Conservation (phyloP, 2,113 vertebrate species). For the Scalopus aquaticus region DNA sequence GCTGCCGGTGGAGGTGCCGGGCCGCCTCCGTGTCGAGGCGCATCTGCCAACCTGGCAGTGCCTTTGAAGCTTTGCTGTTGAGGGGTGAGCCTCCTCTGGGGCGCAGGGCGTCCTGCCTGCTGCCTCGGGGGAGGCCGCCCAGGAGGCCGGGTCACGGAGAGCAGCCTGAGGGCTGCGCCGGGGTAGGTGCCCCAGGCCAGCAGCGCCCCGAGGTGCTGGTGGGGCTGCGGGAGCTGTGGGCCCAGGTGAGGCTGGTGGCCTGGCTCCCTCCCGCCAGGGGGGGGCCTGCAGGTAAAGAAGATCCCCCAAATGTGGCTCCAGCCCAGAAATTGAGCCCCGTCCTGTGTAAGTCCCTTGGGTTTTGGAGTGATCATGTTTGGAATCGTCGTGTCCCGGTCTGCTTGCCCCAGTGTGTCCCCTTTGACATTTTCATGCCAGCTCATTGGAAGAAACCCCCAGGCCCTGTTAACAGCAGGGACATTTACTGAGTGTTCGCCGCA, state of each 20-base stretch:
- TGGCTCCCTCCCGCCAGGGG: neutral
- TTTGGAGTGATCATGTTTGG: neutral
- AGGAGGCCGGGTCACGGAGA: neutral
- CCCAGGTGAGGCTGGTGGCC: neutral
- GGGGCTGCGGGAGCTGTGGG: neutral
- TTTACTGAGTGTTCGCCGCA: neutral
- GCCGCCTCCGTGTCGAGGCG: neutral
- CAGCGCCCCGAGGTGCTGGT: accelerated
- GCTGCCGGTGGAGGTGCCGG: neutral
- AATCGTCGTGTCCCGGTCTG: neutral
- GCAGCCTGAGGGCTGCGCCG: neutral
- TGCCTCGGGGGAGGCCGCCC: neutral
- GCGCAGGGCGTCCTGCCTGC: neutral
- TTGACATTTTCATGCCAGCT: neutral
- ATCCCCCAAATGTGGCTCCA: neutral
- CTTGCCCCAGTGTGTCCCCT: neutral
- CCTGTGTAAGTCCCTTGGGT: neutral
- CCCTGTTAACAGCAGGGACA: too few species aligned
- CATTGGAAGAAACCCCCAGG: neutral
- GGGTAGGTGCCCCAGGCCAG: accelerated
- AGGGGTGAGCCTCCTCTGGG: neutral
- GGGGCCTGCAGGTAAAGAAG: neutral
- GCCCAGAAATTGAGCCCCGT: neutral
- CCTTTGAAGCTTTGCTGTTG: neutral
- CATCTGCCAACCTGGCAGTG: neutral